These are phyloP conservation scores for Netelia fuscicornis DNA, from an alignment of 2,888 invertebrate species.

Conservation along the genomic window DNA sequence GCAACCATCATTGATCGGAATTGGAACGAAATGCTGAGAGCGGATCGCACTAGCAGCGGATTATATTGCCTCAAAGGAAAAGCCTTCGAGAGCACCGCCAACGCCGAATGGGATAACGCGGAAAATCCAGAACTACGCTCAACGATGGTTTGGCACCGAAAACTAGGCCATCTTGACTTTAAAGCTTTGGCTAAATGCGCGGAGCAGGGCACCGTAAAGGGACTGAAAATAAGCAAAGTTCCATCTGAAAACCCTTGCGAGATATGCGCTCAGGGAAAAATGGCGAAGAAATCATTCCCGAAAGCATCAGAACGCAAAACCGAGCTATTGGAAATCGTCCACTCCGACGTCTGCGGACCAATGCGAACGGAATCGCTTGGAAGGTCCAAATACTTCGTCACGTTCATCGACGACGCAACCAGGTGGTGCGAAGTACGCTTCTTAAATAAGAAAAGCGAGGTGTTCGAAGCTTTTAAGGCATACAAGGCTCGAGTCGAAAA, in stretches of 20 bases:
- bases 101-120: constrained; percentile 9
- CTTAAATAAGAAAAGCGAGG: constrained; percentile 26
- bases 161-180: constrained; percentile 55
- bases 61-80: constrained; percentile 26
- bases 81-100: constrained; percentile 3
- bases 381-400: constrained; percentile 62
- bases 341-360: constrained; percentile 69
- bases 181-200: constrained; percentile 24
- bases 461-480: too few species aligned
- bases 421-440: constrained; percentile 65
- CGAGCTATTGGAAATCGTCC: constrained; percentile 64
- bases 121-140: not conserved
- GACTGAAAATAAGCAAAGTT: too few species aligned
- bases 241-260: too few species aligned
- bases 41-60: constrained; percentile 6
- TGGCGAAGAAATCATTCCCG: too few species aligned
- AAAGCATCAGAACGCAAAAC: not conserved
- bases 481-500: too few species aligned
- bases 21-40: constrained; percentile 26
- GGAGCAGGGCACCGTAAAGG: not conserved
- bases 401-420: constrained; percentile 69
- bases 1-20: constrained; percentile 41
- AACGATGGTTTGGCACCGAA: constrained; percentile 39
- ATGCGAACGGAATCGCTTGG: constrained; percentile 60
- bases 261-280: too few species aligned